Conservation (phyloP, 2,113 vertebrate species). For the Burhinus bistriatus region DNA sequence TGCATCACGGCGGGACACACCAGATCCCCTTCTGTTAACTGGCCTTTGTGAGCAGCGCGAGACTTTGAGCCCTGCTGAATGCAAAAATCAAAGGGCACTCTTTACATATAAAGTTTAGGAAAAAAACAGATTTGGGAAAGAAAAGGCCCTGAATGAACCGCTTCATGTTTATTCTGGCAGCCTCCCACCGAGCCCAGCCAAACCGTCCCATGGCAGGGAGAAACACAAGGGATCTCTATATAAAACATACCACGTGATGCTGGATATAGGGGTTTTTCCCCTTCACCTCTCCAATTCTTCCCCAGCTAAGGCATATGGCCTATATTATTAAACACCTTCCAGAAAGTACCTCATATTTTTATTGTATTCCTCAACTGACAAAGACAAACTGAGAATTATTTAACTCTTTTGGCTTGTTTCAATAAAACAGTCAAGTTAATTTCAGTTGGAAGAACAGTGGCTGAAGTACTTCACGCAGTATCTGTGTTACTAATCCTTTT, state of each 20-base stretch:
- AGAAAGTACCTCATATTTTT: too few species aligned
- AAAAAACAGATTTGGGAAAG: neutral
- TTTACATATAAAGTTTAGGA: too few species aligned
- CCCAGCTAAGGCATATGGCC: too few species aligned
- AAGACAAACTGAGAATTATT: too few species aligned
- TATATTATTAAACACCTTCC: too few species aligned
- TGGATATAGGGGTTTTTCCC: neutral
- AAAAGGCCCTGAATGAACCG: neutral
- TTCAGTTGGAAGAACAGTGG: too few species aligned
- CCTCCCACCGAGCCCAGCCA: neutral
- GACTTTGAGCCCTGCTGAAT: too few species aligned
- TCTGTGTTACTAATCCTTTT: too few species aligned
- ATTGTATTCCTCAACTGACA: too few species aligned
- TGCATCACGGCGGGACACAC: neutral
- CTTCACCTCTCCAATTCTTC: neutral
- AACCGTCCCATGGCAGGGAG: neutral
- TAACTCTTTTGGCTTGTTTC: too few species aligned
- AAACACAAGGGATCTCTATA: conserved; percentile 29
- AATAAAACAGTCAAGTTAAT: too few species aligned
- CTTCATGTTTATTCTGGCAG: neutral
- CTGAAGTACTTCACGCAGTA: too few species aligned
- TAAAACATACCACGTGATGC: neutral
- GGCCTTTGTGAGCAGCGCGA: accelerated
- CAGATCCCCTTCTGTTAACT: neutral
- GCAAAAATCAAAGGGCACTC: neutral